Percentiles rank a stretch among this genome's conserved stretches.
These are phyloP conservation scores for Cynocephalus volans DNA, from an alignment of 2,113 vertebrate genomes.

Conservation along the genomic window DNA sequence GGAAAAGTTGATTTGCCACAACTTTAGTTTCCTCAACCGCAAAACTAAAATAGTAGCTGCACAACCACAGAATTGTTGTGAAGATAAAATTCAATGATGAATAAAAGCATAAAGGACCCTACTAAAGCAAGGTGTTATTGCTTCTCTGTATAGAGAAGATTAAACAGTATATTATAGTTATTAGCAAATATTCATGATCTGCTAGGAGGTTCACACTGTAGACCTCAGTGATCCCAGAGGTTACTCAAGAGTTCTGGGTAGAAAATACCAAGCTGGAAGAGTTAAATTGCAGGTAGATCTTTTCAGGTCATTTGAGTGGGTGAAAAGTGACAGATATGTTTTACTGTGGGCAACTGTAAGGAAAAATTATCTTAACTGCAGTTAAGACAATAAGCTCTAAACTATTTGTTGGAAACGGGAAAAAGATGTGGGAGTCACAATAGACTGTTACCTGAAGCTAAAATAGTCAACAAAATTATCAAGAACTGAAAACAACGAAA, in stretches of 20 bases:
- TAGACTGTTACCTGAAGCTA: background rate
- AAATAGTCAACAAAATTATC: slow-evolving; percentile 29
- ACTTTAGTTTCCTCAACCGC: background rate
- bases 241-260: background rate
- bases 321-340: background rate
- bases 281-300: background rate
- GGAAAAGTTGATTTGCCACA: slow-evolving; percentile 40
- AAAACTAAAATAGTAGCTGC: slow-evolving; percentile 55
- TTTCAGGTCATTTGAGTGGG: background rate
- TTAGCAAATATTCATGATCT: background rate
- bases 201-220: background rate
- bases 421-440: background rate
- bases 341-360: slow-evolving; percentile 6
- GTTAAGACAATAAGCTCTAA: slow-evolving; percentile 7
- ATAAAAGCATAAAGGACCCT: slow-evolving; percentile 13
- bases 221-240: background rate
- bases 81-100: slow-evolving; percentile 37
- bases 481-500: slow-evolving; percentile 46
- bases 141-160: background rate
- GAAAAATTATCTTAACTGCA: background rate
- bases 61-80: background rate
- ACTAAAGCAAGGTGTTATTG: background rate
- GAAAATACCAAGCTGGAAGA: slow-evolving; percentile 6
- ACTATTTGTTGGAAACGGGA: background rate
- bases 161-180: background rate